Evolutionary conservation across 92 coral and sea anemone genomes (phyloP).

Genomic region (Palythoa caribaeorum): DNA sequence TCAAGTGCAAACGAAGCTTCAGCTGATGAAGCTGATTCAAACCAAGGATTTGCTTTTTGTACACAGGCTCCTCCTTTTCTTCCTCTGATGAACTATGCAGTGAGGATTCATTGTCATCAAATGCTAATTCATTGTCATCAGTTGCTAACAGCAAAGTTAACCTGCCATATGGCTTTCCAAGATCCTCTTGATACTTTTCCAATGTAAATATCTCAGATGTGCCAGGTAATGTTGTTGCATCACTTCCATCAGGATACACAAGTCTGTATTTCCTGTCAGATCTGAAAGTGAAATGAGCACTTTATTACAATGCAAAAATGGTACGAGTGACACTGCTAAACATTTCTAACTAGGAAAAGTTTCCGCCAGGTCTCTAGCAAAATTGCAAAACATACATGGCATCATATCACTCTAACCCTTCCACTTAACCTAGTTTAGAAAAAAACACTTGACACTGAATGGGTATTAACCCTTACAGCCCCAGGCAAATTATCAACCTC

Average conservation of each 20-base stretch:
- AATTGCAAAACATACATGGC: too few species aligned
- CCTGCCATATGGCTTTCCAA: conserved; percentile 27
- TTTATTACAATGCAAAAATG: background rate
- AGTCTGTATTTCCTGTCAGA: conserved; percentile 7
- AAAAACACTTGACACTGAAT: too few species aligned
- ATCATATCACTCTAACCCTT: too few species aligned
- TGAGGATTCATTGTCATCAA: conserved; percentile 15
- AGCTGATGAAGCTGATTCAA: background rate
- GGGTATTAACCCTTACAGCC: too few species aligned
- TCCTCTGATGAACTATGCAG: background rate
- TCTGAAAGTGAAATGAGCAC: conserved; percentile 6
- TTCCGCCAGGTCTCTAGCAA: background rate
- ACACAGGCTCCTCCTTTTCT: conserved; percentile 5
- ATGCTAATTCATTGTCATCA: conserved; percentile 7
- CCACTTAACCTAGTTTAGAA: too few species aligned
- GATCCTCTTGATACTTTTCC: conserved; percentile 20
- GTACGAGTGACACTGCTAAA: background rate
- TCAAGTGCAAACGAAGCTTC: conserved; percentile 12
- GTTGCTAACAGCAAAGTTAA: conserved; percentile 23
- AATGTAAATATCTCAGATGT: background rate
- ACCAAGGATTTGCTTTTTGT: background rate
- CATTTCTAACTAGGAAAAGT: background rate
- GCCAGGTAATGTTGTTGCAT: background rate
- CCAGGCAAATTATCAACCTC: too few species aligned
- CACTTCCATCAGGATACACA: conserved; percentile 23